Evolutionary conservation across 1,140 invertebrate genomes (phyloP).

Genomic region (Lysiphlebus fabarum): DNA sequence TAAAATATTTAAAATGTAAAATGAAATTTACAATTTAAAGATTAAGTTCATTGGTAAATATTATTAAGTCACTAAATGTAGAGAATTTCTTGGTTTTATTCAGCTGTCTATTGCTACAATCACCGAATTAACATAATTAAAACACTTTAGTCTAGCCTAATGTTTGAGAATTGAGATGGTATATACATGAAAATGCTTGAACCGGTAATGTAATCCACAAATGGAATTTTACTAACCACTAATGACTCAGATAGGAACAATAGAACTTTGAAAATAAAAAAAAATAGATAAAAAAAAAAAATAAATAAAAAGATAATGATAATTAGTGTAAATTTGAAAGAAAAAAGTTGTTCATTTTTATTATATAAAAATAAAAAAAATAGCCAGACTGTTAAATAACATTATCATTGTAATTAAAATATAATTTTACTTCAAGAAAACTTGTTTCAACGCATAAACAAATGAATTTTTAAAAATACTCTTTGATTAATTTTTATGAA

Average conservation of each 20-base stretch:
- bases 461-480: too few species aligned
- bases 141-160: constrained; percentile 17
- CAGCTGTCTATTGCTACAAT: constrained; percentile 14
- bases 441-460: background rate
- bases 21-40: too few species aligned
- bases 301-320: constrained; percentile 15
- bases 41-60: too few species aligned
- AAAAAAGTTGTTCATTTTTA: constrained; percentile 14
- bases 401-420: constrained; percentile 1
- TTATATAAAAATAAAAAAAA: background rate
- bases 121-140: constrained; percentile 28
- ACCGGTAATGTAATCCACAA: constrained; percentile 22
- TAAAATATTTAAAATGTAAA: too few species aligned
- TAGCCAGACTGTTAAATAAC: background rate
- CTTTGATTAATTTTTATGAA: background rate
- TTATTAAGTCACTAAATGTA: background rate
- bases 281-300: background rate
- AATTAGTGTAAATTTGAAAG: constrained; percentile 2
- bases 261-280: background rate
- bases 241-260: constrained; percentile 16
- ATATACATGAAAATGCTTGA: constrained; percentile 7
- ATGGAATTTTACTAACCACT: constrained; percentile 25
- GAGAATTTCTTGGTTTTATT: constrained; percentile 10
- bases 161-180: background rate
- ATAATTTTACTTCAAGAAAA: constrained; percentile 1